These are phyloP conservation scores for Rhopalosiphum padi DNA, from an alignment of 1,140 invertebrate species.

Conservation along the genomic window DNA sequence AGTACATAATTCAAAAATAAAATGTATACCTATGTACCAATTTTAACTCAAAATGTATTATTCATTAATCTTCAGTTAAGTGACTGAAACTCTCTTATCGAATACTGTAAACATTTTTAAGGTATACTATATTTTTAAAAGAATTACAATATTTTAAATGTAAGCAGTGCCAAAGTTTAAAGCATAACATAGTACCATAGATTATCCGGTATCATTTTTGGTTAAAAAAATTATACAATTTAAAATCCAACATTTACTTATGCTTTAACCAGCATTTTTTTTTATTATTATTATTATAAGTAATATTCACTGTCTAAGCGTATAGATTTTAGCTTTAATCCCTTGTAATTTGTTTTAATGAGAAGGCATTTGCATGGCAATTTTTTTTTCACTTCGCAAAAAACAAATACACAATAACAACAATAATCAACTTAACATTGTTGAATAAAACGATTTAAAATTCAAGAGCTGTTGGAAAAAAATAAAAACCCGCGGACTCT, in stretches of 20 bases:
- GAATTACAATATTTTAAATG: not conserved
- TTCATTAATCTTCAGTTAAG: not conserved
- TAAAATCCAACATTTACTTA: not conserved
- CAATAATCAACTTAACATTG: not conserved
- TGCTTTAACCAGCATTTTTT: not conserved
- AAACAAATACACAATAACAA: not conserved
- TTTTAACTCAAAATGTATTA: not conserved
- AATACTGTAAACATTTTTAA: not conserved
- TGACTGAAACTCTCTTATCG: not conserved
- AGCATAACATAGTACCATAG: not conserved
- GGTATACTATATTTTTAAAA: not conserved
- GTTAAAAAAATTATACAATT: not conserved
- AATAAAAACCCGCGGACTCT: not conserved
- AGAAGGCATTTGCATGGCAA: not conserved
- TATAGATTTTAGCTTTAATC: not conserved
- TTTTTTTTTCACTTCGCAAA: not conserved
- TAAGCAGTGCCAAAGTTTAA: not conserved
- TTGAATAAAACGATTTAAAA: not conserved
- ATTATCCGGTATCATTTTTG: not conserved
- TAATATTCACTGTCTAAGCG: not conserved
- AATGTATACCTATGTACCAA: not conserved
- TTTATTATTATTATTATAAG: not conserved
- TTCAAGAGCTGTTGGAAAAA: not conserved
- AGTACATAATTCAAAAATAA: not conserved
- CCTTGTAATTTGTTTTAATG: not conserved